These are phyloP conservation scores for Drosophila novamexicana DNA, from an alignment of 1,140 invertebrate genomes.

Conservation along the genomic window DNA sequence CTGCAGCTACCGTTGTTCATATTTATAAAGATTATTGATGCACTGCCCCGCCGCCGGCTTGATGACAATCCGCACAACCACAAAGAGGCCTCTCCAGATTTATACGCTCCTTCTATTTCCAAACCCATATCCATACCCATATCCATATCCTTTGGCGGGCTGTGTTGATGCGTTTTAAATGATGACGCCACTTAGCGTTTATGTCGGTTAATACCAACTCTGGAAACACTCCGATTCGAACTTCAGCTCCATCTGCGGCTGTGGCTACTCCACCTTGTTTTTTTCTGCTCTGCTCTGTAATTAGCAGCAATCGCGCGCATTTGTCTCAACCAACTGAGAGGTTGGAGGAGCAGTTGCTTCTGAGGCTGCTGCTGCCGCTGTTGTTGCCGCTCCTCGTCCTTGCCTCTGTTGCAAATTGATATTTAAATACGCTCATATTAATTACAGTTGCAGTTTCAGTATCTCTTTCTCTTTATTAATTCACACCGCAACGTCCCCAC, in stretches of 20 bases:
- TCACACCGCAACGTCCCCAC: constrained; percentile 56
- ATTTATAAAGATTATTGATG: constrained; percentile 80
- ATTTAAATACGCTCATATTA: constrained; percentile 83
- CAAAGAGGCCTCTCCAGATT: background rate
- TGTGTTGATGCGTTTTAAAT: constrained; percentile 84
- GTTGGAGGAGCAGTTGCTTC: constrained; percentile 24
- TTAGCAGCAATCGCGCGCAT: constrained; percentile 79
- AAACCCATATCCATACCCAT: constrained; percentile 34
- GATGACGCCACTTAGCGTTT: constrained; percentile 84
- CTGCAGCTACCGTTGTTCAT: constrained; percentile 66
- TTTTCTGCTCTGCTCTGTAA: constrained; percentile 63
- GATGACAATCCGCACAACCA: constrained; percentile 63
- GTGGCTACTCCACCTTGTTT: constrained; percentile 15
- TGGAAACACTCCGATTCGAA: constrained; percentile 1
- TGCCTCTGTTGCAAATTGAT: constrained; percentile 71
- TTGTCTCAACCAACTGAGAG: constrained; percentile 55
- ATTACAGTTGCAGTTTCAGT: constrained; percentile 61
- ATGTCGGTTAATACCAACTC: constrained; percentile 79
- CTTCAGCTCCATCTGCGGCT: background rate
- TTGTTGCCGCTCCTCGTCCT: constrained; percentile 4
- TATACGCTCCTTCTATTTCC: background rate
- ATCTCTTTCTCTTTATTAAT: constrained; percentile 65
- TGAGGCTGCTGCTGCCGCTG: constrained; percentile 1
- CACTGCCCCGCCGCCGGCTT: constrained; percentile 40
- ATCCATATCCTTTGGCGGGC: constrained; percentile 68